Conservation (phyloP, 2,888 invertebrate genomes). For the Leucozona laternaria region DNA sequence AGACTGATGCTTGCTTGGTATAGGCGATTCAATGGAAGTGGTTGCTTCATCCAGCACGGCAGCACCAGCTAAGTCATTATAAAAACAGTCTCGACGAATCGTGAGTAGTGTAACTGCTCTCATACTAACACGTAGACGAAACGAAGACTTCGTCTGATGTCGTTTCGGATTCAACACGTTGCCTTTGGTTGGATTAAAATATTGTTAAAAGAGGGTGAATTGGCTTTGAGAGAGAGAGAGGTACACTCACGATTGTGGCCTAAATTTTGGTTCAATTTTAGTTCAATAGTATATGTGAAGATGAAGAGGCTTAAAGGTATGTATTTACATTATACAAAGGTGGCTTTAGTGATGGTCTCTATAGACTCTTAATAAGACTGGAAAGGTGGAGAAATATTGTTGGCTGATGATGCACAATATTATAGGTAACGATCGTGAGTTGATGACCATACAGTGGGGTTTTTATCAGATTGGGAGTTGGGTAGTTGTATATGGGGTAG, state of each 20-base stretch:
- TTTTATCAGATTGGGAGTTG: too few relatives aligned
- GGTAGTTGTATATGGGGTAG: too few relatives aligned
- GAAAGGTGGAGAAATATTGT: conserved; percentile 44
- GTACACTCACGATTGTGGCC: conserved; percentile 63
- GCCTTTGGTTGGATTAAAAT: conserved; percentile 4
- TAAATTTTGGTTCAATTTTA: conserved; percentile 33
- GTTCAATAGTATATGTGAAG: conserved; percentile 7
- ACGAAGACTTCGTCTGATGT: not conserved
- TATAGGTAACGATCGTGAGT: not conserved
- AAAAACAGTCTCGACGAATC: conserved; percentile 50
- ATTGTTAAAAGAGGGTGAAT: conserved; percentile 24
- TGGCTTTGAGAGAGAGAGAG: conserved; percentile 45
- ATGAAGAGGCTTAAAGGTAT: conserved; percentile 6
- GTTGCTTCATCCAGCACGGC: conserved; percentile 15
- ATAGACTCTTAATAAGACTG: conserved; percentile 20
- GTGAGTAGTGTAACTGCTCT: conserved; percentile 55
- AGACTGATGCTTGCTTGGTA: conserved; percentile 55
- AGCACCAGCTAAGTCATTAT: conserved; percentile 58
- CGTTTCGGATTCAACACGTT: conserved; percentile 31
- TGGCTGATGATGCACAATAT: not conserved
- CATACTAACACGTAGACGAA: conserved; percentile 58
- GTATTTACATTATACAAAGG: not conserved
- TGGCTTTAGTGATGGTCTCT: conserved; percentile 3
- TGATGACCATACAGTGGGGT: not conserved
- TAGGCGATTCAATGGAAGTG: conserved; percentile 31